Conservation (phyloP, 2,113 vertebrate genomes). For the Panthera uncia region DNA sequence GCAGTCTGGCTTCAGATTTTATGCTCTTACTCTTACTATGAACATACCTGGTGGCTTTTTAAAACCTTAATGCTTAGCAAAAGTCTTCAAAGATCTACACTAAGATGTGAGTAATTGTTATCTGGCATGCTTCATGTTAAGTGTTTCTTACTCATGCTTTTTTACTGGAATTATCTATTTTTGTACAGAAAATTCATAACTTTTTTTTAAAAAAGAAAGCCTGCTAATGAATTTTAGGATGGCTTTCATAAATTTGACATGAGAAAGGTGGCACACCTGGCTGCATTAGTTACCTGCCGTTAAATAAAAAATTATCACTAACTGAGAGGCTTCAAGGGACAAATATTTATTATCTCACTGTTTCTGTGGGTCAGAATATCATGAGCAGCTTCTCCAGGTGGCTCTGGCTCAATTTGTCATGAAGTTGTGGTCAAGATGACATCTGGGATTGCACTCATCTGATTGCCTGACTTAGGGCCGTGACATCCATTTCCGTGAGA, state of each 20-base stretch:
- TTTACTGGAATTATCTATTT: not conserved
- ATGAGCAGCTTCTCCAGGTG: not conserved
- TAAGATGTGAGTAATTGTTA: not conserved
- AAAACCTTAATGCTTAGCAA: not conserved
- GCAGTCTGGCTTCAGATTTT: not conserved
- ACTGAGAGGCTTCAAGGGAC: not conserved
- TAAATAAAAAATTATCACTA: not conserved
- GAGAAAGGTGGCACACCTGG: not conserved
- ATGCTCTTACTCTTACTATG: not conserved
- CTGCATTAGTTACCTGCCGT: not conserved
- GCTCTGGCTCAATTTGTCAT: not conserved
- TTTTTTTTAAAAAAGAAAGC: not conserved
- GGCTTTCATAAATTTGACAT: not conserved
- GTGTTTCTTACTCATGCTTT: not conserved
- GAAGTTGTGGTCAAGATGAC: not conserved
- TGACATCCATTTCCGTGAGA: not conserved
- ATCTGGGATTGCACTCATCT: not conserved
- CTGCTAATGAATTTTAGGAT: conserved; percentile 9
- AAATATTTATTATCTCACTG: not conserved
- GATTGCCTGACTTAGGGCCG: not conserved
- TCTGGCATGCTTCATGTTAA: not conserved
- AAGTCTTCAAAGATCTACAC: not conserved
- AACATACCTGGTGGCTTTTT: not conserved
- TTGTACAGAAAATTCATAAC: not conserved
- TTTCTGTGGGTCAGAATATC: not conserved